phyloP scores from a whole-genome alignment of 2,797 vertebrate genomes.

The Neopelma chrysocephalum region DNA sequence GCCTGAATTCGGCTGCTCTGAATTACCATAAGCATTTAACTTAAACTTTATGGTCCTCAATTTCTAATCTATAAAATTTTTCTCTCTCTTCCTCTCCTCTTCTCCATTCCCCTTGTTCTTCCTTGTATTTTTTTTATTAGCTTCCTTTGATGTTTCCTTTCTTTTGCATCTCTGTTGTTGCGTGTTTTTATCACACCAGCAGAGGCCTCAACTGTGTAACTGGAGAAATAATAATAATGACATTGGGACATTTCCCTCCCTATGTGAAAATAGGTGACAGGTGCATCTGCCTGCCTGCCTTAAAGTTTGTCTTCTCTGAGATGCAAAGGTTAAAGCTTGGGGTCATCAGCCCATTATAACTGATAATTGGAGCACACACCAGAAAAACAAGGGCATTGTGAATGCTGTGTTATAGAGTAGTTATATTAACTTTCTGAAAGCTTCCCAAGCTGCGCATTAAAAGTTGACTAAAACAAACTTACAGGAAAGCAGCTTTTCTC shows the following conservation, averaged over 20 bases:
- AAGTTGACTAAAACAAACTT: neutral
- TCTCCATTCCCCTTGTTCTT: neutral
- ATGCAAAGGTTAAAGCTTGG: neutral
- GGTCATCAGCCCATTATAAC: neutral
- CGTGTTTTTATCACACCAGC: neutral
- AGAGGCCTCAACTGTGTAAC: neutral
- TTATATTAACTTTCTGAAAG: neutral
- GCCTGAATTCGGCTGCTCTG: neutral
- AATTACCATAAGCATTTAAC: neutral
- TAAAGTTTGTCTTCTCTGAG: neutral
- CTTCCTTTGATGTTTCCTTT: neutral
- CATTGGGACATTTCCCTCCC: neutral
- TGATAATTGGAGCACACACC: conserved; percentile 23
- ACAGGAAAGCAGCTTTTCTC: neutral
- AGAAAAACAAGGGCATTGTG: neutral
- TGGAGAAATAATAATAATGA: neutral
- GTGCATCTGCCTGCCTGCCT: neutral
- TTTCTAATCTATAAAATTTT: neutral
- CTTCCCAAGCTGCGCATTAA: neutral
- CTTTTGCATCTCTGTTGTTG: neutral
- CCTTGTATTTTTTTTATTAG: neutral
- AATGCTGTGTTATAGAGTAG: neutral
- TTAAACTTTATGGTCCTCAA: neutral
- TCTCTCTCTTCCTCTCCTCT: neutral
- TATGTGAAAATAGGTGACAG: neutral